These are phyloP conservation scores for Oncorhynchus gorbuscha DNA, from an alignment of 2,113 vertebrate species.

Conservation along the genomic window DNA sequence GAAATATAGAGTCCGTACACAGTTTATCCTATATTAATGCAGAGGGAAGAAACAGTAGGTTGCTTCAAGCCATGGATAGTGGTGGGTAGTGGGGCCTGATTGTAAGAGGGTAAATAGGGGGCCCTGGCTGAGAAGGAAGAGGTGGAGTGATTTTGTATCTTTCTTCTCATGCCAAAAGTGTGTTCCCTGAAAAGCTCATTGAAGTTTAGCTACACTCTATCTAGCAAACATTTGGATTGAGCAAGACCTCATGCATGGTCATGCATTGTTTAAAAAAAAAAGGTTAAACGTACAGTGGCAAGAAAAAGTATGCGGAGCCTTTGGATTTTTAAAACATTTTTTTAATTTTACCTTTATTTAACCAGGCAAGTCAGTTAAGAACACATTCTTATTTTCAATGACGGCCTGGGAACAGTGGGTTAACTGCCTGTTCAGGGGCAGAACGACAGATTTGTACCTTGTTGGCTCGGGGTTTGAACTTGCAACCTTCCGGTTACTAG, in stretches of 20 bases:
- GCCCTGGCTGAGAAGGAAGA: slow-evolving; percentile 1
- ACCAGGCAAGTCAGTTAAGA: too few relatives aligned
- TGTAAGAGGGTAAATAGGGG: slow-evolving; percentile 46
- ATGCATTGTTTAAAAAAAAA: too few relatives aligned
- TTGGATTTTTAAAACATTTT: too few relatives aligned
- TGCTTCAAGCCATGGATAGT: slow-evolving; percentile 53
- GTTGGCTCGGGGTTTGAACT: too few relatives aligned
- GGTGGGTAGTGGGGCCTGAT: background rate
- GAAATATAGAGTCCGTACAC: slow-evolving; percentile 27
- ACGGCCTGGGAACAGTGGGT: too few relatives aligned
- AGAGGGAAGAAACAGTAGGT: slow-evolving; percentile 59
- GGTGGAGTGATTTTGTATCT: background rate
- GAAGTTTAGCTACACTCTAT: background rate
- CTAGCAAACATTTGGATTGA: background rate
- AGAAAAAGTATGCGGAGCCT: too few relatives aligned
- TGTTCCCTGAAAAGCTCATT: slow-evolving; percentile 6
- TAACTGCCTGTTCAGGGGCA: too few relatives aligned
- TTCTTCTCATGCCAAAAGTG: slow-evolving; percentile 35
- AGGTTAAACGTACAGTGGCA: too few relatives aligned
- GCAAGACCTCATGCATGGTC: background rate
- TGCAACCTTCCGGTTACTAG: too few relatives aligned
- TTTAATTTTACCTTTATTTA: too few relatives aligned
- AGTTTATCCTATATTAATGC: slow-evolving; percentile 62
- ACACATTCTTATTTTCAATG: too few relatives aligned
- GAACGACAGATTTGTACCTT: too few relatives aligned